Conservation (phyloP, 2,888 invertebrate species). For the Keiferia lycopersicella region DNA sequence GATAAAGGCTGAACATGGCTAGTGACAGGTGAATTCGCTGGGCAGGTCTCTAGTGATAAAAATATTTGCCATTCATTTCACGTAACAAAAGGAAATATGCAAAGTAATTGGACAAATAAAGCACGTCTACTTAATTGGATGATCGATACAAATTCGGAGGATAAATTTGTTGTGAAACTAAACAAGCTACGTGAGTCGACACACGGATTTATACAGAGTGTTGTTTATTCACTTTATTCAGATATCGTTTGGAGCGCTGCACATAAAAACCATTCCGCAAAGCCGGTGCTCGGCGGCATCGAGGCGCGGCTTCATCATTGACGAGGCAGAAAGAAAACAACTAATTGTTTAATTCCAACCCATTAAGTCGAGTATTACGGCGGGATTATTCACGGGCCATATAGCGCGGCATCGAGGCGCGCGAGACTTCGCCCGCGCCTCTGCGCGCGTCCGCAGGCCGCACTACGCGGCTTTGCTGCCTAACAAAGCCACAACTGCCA, state of each 20-base stretch:
- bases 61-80: constrained; percentile 14
- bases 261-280: constrained; percentile 35
- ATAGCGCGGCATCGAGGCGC: constrained; percentile 69
- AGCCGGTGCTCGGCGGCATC: constrained; percentile 44
- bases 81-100: constrained; percentile 26
- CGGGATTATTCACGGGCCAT: constrained; percentile 78
- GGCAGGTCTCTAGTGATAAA: neutral
- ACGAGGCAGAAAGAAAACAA: constrained; percentile 77
- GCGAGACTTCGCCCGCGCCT: constrained; percentile 40
- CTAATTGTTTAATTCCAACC: constrained; percentile 79
- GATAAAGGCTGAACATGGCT: too few relatives aligned
- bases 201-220: neutral
- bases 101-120: constrained; percentile 25
- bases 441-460: constrained; percentile 32
- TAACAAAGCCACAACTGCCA: neutral
- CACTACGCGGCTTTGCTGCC: neutral
- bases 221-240: constrained; percentile 12
- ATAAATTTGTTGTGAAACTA: constrained; percentile 16
- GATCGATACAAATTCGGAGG: constrained; percentile 7
- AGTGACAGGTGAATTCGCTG: too few relatives aligned
- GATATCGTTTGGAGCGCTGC: constrained; percentile 23
- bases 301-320: constrained; percentile 60
- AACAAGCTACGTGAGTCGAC: constrained; percentile 10
- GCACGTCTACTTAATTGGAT: constrained; percentile 18
- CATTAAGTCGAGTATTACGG: constrained; percentile 78